phyloP scores from a whole-genome alignment of 2,888 invertebrate genomes.

The Mesodorylaimus sp. region DNA sequence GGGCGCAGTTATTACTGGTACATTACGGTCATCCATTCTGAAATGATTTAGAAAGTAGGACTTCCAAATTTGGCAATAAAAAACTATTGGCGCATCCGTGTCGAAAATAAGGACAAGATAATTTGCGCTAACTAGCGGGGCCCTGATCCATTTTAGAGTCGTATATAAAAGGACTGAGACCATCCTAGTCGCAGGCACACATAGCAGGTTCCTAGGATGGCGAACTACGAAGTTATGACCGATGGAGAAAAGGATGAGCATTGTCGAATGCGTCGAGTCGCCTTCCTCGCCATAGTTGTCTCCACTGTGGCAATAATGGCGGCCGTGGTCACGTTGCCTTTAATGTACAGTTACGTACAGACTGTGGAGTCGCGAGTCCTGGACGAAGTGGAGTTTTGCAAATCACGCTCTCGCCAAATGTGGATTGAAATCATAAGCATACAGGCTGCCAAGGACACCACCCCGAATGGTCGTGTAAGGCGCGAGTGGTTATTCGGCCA shows the following conservation, averaged over 20 bases:
- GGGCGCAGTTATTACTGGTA: too few species aligned
- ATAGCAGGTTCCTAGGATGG: too few species aligned
- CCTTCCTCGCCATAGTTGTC: conserved; percentile 27
- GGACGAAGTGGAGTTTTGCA: conserved; percentile 28
- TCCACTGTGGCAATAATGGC: conserved; percentile 26
- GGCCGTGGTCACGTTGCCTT: conserved; percentile 25
- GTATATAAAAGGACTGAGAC: too few species aligned
- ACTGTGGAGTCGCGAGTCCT: conserved; percentile 27
- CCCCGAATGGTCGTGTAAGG: conserved; percentile 9
- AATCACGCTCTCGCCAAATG: conserved; percentile 23
- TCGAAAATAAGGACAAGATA: too few species aligned
- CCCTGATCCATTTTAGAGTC: too few species aligned
- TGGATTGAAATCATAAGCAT: conserved; percentile 19
- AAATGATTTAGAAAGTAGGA: too few species aligned
- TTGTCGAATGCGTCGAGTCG: conserved; percentile 21
- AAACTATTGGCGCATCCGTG: too few species aligned
- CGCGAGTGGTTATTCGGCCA: conserved; percentile 17
- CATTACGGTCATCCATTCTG: too few species aligned
- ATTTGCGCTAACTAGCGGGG: too few species aligned
- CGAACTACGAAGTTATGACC: too few species aligned
- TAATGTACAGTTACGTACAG: conserved; percentile 27
- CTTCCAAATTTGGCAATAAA: too few species aligned
- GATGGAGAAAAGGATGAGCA: background rate
- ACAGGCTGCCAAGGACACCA: conserved; percentile 11
- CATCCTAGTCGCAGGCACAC: too few species aligned